Conservation (phyloP, 2,113 vertebrate genomes). For the Chionodraco myersi region DNA sequence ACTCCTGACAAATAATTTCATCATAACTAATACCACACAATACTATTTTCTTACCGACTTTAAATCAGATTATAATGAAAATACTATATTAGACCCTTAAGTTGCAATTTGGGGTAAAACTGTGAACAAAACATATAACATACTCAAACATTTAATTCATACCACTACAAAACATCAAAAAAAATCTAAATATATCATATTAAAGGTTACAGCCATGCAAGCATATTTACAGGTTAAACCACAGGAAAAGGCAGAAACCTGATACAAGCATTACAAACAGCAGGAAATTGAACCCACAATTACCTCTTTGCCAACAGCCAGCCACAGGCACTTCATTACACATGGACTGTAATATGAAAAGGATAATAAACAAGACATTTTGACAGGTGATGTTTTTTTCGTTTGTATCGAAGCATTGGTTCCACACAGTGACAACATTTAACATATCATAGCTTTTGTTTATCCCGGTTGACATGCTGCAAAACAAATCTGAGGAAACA, state of each 20-base stretch:
- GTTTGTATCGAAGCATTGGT: constrained; percentile 18
- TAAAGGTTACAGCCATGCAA: too few species aligned
- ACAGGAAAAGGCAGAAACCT: not conserved
- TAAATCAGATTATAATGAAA: not conserved
- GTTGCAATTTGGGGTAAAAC: not conserved
- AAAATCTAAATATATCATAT: not conserved
- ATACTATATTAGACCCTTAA: not conserved
- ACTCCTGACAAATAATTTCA: not conserved
- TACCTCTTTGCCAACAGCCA: constrained; percentile 3
- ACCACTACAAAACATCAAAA: not conserved
- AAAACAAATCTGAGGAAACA: constrained; percentile 67
- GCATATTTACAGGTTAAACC: not conserved
- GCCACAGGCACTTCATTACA: not conserved
- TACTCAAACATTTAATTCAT: not conserved
- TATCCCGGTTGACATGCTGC: constrained; percentile 49
- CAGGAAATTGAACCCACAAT: constrained; percentile 17
- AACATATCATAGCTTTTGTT: constrained; percentile 50
- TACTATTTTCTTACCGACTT: not conserved
- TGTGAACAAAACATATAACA: not conserved
- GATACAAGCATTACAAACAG: constrained; percentile 1
- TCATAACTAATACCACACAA: not conserved
- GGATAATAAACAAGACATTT: constrained; percentile 2
- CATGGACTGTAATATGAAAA: not conserved
- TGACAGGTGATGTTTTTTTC: constrained; percentile 8
- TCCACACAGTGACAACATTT: constrained; percentile 27